Conservation (phyloP, 1,140 invertebrate genomes). For the Holcopasites calliopsidis region DNA sequence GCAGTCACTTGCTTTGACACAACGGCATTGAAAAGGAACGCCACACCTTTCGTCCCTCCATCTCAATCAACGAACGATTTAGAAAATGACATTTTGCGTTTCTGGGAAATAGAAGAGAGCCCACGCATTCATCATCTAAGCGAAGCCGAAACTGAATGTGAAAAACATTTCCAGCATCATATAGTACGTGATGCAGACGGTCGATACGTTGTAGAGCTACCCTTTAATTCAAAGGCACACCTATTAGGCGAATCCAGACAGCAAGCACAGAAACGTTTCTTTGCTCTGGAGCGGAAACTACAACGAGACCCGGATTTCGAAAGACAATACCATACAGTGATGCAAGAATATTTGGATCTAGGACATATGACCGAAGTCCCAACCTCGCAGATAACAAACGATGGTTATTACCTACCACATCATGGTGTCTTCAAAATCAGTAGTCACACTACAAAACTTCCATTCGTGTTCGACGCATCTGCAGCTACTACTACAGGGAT, state of each 20-base stretch:
- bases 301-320: background rate
- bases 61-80: background rate
- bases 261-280: background rate
- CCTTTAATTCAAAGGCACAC: background rate
- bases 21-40: too few relatives aligned
- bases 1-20: too few relatives aligned
- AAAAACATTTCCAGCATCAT: background rate
- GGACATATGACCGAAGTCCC: background rate
- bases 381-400: background rate
- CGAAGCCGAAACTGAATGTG: background rate
- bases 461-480: background rate
- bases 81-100: background rate
- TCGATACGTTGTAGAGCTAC: background rate
- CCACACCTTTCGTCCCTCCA: background rate
- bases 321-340: background rate
- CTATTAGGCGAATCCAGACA: background rate
- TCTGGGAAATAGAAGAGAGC: background rate
- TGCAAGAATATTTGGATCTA: background rate
- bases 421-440: background rate
- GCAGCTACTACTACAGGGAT: background rate
- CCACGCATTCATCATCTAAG: background rate
- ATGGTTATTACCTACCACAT: background rate
- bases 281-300: background rate
- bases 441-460: background rate
- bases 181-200: background rate